Evolutionary conservation across 2,888 invertebrate species (phyloP).

Genomic region (Minunthozetes semirufus): DNA sequence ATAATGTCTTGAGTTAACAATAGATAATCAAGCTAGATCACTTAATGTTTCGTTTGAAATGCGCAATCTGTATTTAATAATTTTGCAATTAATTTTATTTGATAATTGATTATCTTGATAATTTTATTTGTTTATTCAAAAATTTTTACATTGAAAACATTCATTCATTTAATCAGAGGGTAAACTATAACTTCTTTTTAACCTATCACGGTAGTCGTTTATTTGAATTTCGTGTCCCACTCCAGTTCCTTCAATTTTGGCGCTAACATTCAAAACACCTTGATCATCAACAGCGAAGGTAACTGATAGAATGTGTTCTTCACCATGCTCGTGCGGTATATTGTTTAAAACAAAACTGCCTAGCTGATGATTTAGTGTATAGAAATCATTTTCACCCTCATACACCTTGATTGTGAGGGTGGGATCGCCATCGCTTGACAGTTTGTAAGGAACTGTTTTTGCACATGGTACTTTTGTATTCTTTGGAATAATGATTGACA

Average conservation of each 20-base stretch:
- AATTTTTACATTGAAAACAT: too few relatives aligned
- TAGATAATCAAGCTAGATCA: too few relatives aligned
- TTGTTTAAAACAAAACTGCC: neutral
- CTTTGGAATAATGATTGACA: neutral
- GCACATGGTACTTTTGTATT: neutral
- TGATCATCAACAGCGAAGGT: neutral
- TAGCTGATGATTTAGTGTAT: neutral
- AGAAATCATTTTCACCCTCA: neutral
- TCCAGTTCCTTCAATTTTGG: neutral
- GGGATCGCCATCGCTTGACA: neutral
- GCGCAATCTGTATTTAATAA: too few relatives aligned
- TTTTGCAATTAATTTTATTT: too few relatives aligned
- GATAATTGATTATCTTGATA: too few relatives aligned
- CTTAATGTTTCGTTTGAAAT: too few relatives aligned
- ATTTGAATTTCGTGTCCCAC: neutral
- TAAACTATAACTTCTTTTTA: too few relatives aligned
- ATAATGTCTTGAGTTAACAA: too few relatives aligned
- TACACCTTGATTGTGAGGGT: neutral
- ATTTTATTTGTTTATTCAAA: too few relatives aligned
- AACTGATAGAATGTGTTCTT: neutral
- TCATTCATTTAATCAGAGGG: too few relatives aligned
- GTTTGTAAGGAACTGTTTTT: neutral
- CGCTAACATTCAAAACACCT: neutral
- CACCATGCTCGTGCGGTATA: neutral
- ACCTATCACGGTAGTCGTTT: too few relatives aligned